These are phyloP conservation scores for Sminthopsis crassicaudata DNA, from an alignment of 2,113 vertebrate species.

Conservation along the genomic window DNA sequence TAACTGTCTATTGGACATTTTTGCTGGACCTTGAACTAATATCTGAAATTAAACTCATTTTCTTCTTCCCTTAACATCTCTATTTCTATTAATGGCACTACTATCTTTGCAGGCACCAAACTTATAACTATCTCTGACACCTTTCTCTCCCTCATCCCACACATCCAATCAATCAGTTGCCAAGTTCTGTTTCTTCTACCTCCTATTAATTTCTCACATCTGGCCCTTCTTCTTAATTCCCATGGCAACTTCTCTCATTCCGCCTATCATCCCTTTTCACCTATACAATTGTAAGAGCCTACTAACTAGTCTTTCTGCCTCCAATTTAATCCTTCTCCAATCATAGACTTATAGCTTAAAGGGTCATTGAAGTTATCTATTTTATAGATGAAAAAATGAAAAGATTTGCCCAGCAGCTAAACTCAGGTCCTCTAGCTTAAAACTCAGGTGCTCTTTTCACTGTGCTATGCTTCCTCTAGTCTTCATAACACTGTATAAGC, in stretches of 20 bases:
- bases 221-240: not conserved
- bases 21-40: not conserved
- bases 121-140: not conserved
- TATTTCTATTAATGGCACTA: not conserved
- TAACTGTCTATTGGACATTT: not conserved
- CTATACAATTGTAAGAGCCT: not conserved
- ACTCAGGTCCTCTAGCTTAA: not conserved
- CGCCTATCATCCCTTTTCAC: not conserved
- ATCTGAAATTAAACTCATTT: not conserved
- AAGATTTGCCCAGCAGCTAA: not conserved
- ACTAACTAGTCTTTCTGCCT: not conserved
- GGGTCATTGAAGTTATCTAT: not conserved
- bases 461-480: not conserved
- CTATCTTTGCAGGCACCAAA: not conserved
- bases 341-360: not conserved
- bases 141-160: not conserved
- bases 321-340: not conserved
- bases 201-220: not conserved
- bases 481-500: not conserved
- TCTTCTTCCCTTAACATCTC: not conserved
- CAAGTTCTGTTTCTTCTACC: not conserved
- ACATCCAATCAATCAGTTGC: not conserved
- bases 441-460: not conserved
- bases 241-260: constrained; percentile 1
- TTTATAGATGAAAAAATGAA: not conserved